These are phyloP conservation scores for Melikaiella ostensackeni DNA, from an alignment of 2,888 invertebrate species.

Conservation along the genomic window DNA sequence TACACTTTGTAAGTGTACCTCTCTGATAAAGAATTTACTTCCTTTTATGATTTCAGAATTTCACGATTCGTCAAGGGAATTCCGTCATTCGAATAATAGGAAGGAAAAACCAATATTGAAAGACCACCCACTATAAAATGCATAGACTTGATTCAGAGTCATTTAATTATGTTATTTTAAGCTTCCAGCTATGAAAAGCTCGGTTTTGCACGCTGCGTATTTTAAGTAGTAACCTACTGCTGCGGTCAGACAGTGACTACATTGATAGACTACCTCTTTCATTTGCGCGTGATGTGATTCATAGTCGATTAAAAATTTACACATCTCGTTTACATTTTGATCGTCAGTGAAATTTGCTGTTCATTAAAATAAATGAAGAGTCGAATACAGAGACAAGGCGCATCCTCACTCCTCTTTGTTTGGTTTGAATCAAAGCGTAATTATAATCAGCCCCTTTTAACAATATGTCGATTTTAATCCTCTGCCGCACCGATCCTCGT, in stretches of 20 bases:
- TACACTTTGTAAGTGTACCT: background rate
- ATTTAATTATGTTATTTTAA: slow-evolving; percentile 22
- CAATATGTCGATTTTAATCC: slow-evolving; percentile 3
- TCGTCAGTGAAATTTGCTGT: background rate
- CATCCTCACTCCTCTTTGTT: background rate
- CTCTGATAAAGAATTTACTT: background rate
- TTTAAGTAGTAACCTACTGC: slow-evolving; percentile 25
- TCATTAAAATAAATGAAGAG: slow-evolving; percentile 29
- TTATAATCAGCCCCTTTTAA: slow-evolving; percentile 18
- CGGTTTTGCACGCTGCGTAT: slow-evolving; percentile 17
- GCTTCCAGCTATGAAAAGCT: slow-evolving; percentile 15
- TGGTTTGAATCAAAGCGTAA: slow-evolving; percentile 19
- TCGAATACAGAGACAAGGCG: background rate
- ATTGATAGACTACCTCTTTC: background rate
- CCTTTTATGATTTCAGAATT: background rate
- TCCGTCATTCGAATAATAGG: background rate
- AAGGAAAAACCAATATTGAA: background rate
- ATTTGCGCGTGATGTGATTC: slow-evolving; percentile 17
- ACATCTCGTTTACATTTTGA: slow-evolving; percentile 23
- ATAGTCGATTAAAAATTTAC: slow-evolving; percentile 31
- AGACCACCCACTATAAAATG: background rate
- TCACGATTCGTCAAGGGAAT: background rate
- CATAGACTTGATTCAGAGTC: slow-evolving; percentile 12
- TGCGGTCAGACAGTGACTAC: slow-evolving; percentile 31
- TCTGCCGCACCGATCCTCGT: background rate